Evolutionary conservation across 2,888 invertebrate genomes (phyloP).

Genomic region (Rhingia rostrata): DNA sequence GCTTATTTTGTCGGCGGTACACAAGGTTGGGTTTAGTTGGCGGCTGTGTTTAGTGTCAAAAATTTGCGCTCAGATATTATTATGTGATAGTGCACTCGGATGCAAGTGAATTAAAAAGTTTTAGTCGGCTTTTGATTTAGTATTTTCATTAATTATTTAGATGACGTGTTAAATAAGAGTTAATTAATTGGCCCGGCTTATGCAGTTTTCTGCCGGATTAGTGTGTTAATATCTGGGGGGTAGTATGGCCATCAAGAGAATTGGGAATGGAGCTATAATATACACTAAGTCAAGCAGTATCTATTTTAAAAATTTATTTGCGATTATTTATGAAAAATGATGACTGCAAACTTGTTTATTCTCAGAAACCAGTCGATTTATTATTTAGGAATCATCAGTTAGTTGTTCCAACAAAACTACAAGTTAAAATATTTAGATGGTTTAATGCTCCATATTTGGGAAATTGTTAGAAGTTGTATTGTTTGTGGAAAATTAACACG

Average conservation of each 20-base stretch:
- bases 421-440: slow-evolving; percentile 63
- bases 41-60: slow-evolving; percentile 43
- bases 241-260: not conserved
- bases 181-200: slow-evolving; percentile 43
- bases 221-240: not conserved
- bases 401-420: slow-evolving; percentile 70
- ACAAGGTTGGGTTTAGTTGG: slow-evolving; percentile 38
- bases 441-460: slow-evolving; percentile 77
- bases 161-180: slow-evolving; percentile 35
- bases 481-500: slow-evolving; percentile 67
- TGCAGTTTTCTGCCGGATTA: not conserved
- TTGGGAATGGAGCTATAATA: no score
- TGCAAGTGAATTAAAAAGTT: slow-evolving; percentile 48
- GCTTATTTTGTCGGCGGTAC: slow-evolving; percentile 35
- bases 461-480: slow-evolving; percentile 51
- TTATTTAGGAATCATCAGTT: slow-evolving; percentile 46
- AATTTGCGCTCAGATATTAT: slow-evolving; percentile 15
- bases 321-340: no score
- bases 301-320: no score
- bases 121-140: slow-evolving; percentile 40
- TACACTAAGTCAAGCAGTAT: no score
- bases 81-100: slow-evolving; percentile 20
- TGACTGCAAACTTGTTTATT: not conserved
- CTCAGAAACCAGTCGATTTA: not conserved
- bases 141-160: slow-evolving; percentile 37